These are phyloP conservation scores for Scylla paramamosain DNA, from an alignment of 1,140 invertebrate species.

Conservation along the genomic window DNA sequence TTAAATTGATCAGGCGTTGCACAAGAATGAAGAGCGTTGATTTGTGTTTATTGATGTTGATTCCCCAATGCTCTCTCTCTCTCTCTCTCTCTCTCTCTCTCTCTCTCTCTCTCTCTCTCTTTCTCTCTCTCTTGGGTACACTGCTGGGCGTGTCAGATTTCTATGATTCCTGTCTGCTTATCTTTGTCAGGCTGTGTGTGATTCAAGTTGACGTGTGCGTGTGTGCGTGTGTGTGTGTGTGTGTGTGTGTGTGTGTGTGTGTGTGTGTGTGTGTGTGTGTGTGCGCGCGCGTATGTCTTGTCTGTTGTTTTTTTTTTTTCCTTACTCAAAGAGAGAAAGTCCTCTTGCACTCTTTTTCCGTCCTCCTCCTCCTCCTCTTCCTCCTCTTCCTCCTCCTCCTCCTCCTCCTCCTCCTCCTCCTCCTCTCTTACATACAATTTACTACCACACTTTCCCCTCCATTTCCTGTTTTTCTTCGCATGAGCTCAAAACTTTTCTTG, in stretches of 20 bases:
- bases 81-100: conserved; percentile 3
- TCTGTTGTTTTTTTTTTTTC: not conserved
- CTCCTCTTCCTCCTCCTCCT: not conserved
- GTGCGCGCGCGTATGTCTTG: not conserved
- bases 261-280: not conserved
- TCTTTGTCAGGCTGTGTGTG: not conserved
- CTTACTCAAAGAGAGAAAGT: not conserved
- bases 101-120: conserved; percentile 6
- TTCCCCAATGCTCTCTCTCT: too few species aligned
- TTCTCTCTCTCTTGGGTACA: too few species aligned
- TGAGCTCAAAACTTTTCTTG: not conserved
- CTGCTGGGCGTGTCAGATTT: not conserved
- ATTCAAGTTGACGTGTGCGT: not conserved
- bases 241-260: not conserved
- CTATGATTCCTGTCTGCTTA: not conserved
- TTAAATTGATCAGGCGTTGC: too few species aligned
- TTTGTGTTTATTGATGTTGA: not conserved
- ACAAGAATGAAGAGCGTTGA: too few species aligned
- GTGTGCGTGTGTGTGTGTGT: conserved; percentile 19
- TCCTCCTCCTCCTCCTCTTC: too few species aligned
- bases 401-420: not conserved
- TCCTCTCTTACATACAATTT: not conserved
- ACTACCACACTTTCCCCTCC: not conserved
- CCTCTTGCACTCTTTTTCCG: not conserved
- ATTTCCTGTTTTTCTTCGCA: conserved; percentile 1